These are phyloP conservation scores for Stylophora pistillata DNA, from an alignment of 64 coral and sea anemone species.

Conservation along the genomic window DNA sequence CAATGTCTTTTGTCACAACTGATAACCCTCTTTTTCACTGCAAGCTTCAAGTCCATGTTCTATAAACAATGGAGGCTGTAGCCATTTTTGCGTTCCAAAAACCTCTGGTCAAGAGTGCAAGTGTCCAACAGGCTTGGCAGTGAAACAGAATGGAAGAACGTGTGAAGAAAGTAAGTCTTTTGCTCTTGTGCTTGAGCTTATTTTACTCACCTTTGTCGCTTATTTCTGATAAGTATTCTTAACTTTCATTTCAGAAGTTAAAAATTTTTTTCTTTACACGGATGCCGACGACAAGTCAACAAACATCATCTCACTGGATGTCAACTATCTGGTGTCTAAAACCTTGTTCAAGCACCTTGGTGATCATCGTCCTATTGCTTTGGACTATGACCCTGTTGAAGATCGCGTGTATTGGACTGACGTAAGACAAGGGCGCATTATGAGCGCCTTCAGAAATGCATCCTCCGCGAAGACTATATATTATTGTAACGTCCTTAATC, in stretches of 20 bases:
- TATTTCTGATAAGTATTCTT: background rate
- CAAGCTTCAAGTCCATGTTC: constrained; percentile 43
- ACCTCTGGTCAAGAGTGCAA: background rate
- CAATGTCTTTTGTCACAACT: background rate
- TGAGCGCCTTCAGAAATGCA: constrained; percentile 56
- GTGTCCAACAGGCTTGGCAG: background rate
- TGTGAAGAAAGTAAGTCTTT: constrained; percentile 26
- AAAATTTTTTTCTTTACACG: constrained; percentile 50
- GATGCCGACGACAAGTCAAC: constrained; percentile 36
- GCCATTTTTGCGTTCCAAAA: constrained; percentile 11
- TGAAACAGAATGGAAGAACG: constrained; percentile 7
- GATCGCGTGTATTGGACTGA: constrained; percentile 74
- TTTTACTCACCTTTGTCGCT: background rate
- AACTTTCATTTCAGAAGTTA: background rate
- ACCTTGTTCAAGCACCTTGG: constrained; percentile 19
- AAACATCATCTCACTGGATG: constrained; percentile 24
- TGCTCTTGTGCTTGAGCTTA: background rate
- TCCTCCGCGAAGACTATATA: constrained; percentile 15
- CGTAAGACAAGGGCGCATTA: constrained; percentile 31
- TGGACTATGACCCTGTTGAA: constrained; percentile 68
- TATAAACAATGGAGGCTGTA: constrained; percentile 25
- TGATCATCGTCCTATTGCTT: constrained; percentile 48
- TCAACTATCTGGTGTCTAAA: constrained; percentile 25
- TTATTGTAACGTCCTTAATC: constrained; percentile 10
- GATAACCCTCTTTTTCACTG: background rate